A percentile compares a stretch with the other conserved stretches of the same genome.
These are phyloP conservation scores for Meandrina meandrites DNA, from an alignment of 92 coral and sea anemone genomes.

Conservation along the genomic window DNA sequence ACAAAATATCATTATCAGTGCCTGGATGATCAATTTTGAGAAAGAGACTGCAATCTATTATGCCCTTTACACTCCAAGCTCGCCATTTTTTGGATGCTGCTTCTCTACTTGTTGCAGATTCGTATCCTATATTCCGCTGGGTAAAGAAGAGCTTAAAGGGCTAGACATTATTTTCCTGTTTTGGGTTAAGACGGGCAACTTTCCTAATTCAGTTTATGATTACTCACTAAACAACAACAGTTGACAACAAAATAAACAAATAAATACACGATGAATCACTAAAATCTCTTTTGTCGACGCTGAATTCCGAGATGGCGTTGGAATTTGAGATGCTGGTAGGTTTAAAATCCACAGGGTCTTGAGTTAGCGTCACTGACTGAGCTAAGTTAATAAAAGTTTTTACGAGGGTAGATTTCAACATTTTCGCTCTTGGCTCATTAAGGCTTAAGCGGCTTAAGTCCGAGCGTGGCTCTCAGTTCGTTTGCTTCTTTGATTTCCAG, in stretches of 20 bases:
- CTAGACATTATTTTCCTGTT: too few relatives aligned
- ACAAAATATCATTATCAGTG: too few relatives aligned
- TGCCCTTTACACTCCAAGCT: neutral
- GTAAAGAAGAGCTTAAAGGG: too few relatives aligned
- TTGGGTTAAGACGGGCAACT: too few relatives aligned
- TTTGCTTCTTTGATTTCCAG: slow-evolving; percentile 93
- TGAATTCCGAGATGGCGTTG: neutral
- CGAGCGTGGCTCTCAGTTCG: slow-evolving; percentile 90
- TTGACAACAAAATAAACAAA: neutral
- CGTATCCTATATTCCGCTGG: too few relatives aligned
- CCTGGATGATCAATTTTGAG: neutral
- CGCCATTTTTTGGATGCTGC: too few relatives aligned
- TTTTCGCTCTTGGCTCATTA: neutral
- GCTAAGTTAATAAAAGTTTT: neutral
- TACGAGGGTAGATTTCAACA: neutral
- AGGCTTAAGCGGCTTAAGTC: slow-evolving; percentile 89
- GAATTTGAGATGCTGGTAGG: neutral
- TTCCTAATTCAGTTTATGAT: too few relatives aligned
- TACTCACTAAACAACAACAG: too few relatives aligned
- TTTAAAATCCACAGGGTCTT: neutral
- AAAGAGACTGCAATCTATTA: neutral
- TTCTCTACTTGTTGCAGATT: too few relatives aligned
- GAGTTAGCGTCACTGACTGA: neutral
- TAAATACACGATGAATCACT: neutral
- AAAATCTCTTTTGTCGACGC: neutral